A percentile compares a stretch with the other conserved stretches of the same genome.
Conservation (phyloP, 2,113 vertebrate species). For the Regulus satrapa region DNA sequence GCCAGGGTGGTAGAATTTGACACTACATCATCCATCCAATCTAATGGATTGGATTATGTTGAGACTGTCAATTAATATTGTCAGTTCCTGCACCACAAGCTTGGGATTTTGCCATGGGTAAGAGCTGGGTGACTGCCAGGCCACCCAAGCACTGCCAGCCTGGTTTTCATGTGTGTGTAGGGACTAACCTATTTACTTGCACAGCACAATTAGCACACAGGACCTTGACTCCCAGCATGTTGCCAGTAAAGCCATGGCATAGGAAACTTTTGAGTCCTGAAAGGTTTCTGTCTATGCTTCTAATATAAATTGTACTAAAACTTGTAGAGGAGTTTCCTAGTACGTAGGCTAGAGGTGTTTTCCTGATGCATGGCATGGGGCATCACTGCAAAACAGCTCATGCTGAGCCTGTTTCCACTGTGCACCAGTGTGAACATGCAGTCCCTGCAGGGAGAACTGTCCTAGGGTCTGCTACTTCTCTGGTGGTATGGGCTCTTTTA, state of each 20-base stretch:
- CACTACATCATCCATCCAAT: neutral
- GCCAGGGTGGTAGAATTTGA: neutral
- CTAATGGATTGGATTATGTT: neutral
- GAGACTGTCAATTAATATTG: neutral
- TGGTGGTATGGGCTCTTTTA: neutral
- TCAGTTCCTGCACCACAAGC: neutral
- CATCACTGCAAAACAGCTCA: neutral
- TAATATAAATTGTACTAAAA: neutral
- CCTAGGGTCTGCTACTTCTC: fast-evolving
- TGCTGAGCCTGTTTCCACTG: neutral
- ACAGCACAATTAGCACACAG: neutral
- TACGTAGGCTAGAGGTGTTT: neutral
- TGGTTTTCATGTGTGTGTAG: neutral
- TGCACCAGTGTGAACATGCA: neutral
- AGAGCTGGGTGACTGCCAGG: neutral
- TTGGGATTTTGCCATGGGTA: neutral
- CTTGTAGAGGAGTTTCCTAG: neutral
- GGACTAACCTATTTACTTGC: neutral
- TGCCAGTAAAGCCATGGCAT: neutral
- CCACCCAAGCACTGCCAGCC: neutral
- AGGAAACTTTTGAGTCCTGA: neutral
- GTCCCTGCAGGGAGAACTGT: neutral
- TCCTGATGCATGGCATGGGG: neutral
- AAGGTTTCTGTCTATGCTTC: neutral
- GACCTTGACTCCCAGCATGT: neutral